Evolutionary conservation across 2,888 invertebrate genomes (phyloP).

Genomic region (Strigamia transsilvanica): DNA sequence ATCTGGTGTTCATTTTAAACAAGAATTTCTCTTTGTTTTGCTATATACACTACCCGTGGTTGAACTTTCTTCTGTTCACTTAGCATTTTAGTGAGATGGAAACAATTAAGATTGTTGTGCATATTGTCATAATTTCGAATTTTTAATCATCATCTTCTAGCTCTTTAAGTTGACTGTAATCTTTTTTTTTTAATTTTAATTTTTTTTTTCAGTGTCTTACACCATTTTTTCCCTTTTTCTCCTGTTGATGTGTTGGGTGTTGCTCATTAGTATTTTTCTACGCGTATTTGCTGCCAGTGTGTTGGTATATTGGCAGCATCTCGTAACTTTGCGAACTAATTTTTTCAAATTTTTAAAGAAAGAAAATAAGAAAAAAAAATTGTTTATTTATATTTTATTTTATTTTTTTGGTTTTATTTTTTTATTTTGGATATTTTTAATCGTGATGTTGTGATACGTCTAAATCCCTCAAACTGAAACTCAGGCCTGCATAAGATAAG

Average conservation of each 20-base stretch:
- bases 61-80: constrained; percentile 12
- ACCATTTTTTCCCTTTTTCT: constrained; percentile 32
- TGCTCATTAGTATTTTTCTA: constrained; percentile 43
- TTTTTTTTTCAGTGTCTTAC: neutral
- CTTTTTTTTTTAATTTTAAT: neutral
- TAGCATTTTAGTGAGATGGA: constrained; percentile 2
- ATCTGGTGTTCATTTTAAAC: constrained; percentile 6
- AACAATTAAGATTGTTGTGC: constrained; percentile 27
- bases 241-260: constrained; percentile 46
- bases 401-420: neutral
- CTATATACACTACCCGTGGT: constrained; percentile 12
- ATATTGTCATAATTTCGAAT: constrained; percentile 28
- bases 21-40: constrained; percentile 12
- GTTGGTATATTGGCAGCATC: neutral
- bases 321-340: neutral
- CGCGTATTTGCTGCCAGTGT: neutral
- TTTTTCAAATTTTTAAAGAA: neutral
- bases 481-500: constrained; percentile 37
- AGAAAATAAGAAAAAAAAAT: neutral
- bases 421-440: constrained; percentile 20
- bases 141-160: constrained; percentile 40
- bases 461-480: constrained; percentile 36
- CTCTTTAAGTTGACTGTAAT: constrained; percentile 22
- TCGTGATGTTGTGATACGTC: constrained; percentile 36
- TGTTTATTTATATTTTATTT: neutral